Base-by-base conservation (phyloP, 92 coral and sea anemone genomes). In the Muricea muricata region DNA sequence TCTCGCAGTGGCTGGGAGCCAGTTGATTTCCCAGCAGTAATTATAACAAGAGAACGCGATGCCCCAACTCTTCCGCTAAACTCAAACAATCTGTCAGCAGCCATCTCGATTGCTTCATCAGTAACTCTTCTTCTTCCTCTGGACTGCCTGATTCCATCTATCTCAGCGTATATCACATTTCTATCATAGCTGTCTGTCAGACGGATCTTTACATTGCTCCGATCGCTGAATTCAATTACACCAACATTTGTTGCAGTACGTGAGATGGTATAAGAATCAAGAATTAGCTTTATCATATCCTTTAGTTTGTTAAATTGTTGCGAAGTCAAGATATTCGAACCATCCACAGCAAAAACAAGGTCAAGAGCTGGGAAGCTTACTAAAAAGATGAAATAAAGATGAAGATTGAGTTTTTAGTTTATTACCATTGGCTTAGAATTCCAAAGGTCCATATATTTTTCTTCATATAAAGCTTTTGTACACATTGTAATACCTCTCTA, bases 331-430 rank as follows among this genome's bases (percentile, higher is more conserved):
- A 75, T 84, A 72, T 90, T 87, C 1, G 98, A 93, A 0, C 94
- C 90, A 82, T 94, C 98, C 73, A 95, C 84, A 6, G 95, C 97
- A 80, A 95, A 93, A 20, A 89, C 73, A 48, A 95, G 75, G 79
- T 95, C 98, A 77, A 95, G 80, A 12, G 82, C 95, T 14, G 91
- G 91, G 12, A 81, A 67, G 26, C 75, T 65, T 25, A 85, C 63
- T 63, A 39, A 12, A 78, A 35, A 57, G 30, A 31, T 37, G 12
- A n/a, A n/a, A n/a, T n/a, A n/a, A n/a, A n/a, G n/a, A n/a, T n/a
- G n/a, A n/a, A n/a, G n/a, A n/a, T n/a, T n/a, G n/a, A n/a, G n/a
- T n/a, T n/a, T n/a, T n/a, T n/a, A n/a, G n/a, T n/a, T n/a, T n/a
- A n/a, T n/a, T n/a, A n/a, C n/a, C n/a, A n/a, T n/a, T n/a, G n/a